phyloP scores from a whole-genome alignment of 2,113 vertebrate genomes.

The Percopsis transmontana region DNA sequence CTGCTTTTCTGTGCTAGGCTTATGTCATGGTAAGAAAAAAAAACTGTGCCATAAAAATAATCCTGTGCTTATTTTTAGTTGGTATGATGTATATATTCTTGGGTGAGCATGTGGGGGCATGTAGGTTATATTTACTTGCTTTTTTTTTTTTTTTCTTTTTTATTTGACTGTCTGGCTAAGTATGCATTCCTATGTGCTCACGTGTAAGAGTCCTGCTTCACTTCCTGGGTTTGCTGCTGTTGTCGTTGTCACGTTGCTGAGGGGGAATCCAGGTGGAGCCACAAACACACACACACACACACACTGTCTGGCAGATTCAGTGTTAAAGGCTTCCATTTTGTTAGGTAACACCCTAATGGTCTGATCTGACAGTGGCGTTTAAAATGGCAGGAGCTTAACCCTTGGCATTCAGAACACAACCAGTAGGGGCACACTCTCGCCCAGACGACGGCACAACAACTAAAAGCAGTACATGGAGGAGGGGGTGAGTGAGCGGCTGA shows the following conservation, averaged over 20 bases:
- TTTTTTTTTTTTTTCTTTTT: background rate
- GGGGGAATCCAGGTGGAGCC: constrained; percentile 77
- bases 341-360: constrained; percentile 92
- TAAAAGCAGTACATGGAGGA: constrained; percentile 25
- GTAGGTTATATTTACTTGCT: background rate
- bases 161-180: constrained; percentile 18
- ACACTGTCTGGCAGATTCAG: constrained; percentile 73
- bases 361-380: constrained; percentile 87
- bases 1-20: background rate
- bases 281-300: constrained; percentile 39
- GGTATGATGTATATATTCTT: background rate
- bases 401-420: constrained; percentile 77
- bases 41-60: background rate
- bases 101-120: constrained; percentile 11
- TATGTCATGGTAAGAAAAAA: background rate
- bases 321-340: constrained; percentile 94
- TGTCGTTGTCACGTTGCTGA: constrained; percentile 67
- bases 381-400: constrained; percentile 93
- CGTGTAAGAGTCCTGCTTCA: constrained; percentile 47
- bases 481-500: constrained; percentile 18
- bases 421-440: constrained; percentile 65
- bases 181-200: constrained; percentile 56
- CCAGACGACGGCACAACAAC: constrained; percentile 54
- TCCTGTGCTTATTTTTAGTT: background rate
- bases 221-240: constrained; percentile 61